Conservation (phyloP, 2,797 vertebrate genomes). For the Alauda arvensis region DNA sequence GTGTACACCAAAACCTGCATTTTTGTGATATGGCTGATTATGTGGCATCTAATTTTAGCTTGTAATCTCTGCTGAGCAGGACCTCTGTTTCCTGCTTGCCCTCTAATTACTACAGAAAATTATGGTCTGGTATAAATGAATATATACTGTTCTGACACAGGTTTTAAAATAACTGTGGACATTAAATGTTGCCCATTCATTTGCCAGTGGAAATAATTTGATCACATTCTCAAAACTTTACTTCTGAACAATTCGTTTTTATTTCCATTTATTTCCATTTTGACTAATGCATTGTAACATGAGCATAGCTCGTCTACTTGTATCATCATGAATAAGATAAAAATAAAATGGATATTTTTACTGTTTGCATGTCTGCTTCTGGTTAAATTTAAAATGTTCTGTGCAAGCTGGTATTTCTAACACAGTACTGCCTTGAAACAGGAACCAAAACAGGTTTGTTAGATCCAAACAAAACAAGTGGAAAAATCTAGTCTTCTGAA, state of each 20-base stretch:
- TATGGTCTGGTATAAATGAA: not conserved
- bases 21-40: constrained; percentile 14
- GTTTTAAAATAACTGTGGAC: not conserved
- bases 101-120: constrained; percentile 27
- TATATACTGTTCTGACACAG: not conserved
- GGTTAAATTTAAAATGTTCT: not conserved
- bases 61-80: constrained; percentile 4
- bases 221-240: not conserved
- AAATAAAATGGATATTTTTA: not conserved
- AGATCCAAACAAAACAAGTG: not conserved
- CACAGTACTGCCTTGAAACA: not conserved
- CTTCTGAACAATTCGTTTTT: not conserved
- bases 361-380: not conserved
- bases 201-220: not conserved
- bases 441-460: not conserved
- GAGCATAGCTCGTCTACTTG: not conserved
- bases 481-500: not conserved
- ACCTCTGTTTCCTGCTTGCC: constrained; percentile 22
- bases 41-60: constrained; percentile 16
- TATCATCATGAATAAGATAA: not conserved
- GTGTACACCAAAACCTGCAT: not conserved
- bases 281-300: not conserved
- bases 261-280: not conserved
- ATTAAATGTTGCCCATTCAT: not conserved
- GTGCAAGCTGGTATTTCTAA: not conserved